Percentiles rank a stretch among this genome's conserved stretches.
These are phyloP conservation scores for Sarcophaga caerulescens DNA, from an alignment of 2,888 invertebrate species.

Conservation along the genomic window DNA sequence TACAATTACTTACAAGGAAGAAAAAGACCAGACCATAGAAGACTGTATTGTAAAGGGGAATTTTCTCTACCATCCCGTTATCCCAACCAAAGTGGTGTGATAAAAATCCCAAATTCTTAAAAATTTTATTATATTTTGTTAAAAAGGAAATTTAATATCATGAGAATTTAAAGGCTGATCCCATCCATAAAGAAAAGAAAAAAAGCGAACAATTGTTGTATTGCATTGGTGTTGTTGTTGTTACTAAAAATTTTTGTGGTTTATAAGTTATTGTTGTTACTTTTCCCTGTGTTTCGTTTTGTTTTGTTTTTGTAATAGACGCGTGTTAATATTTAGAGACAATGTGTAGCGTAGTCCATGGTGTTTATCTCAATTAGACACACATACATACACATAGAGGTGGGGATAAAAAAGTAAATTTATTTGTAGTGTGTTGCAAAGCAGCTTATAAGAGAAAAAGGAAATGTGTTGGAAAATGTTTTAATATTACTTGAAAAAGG, in stretches of 20 bases:
- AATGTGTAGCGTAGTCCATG: constrained; percentile 7
- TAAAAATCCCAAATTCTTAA: constrained; percentile 52
- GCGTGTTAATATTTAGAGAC: constrained; percentile 55
- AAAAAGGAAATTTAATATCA: constrained; percentile 61
- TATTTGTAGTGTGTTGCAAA: too few relatives aligned
- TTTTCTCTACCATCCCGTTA: neutral
- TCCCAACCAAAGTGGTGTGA: neutral
- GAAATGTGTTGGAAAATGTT: too few relatives aligned
- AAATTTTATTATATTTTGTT: constrained; percentile 22
- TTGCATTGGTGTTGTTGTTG: constrained; percentile 47
- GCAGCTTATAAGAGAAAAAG: too few relatives aligned
- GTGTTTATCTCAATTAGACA: constrained; percentile 41
- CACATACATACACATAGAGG: neutral
- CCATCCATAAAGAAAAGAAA: constrained; percentile 23
- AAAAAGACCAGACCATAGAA: too few relatives aligned
- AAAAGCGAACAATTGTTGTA: neutral
- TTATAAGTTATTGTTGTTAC: constrained; percentile 52
- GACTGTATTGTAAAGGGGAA: neutral
- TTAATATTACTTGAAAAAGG: too few relatives aligned
- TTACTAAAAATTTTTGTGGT: constrained; percentile 22
- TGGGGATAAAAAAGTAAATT: too few relatives aligned
- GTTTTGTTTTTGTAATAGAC: constrained; percentile 57
- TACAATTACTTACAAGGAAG: constrained; percentile 60
- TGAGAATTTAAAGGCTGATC: constrained; percentile 66
- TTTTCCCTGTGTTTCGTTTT: neutral